A percentile compares a stretch with the other conserved stretches of the same genome.
These are phyloP conservation scores for Hydrocynus forskahlii DNA, from an alignment of 2,797 vertebrate genomes.

Conservation along the genomic window DNA sequence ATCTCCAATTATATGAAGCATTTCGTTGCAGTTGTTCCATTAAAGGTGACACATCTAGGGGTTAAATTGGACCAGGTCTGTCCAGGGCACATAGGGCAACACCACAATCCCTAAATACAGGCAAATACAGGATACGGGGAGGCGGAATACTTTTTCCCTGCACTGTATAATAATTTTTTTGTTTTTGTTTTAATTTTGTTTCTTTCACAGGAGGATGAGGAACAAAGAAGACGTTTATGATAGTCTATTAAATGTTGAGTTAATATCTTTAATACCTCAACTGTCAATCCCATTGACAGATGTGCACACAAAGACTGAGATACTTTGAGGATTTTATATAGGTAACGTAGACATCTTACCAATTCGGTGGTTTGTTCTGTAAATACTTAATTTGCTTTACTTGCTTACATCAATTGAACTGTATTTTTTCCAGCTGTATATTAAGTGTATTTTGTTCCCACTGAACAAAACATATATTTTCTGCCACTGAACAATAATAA, in stretches of 20 bases:
- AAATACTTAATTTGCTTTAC: conserved; percentile 6
- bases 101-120: no score
- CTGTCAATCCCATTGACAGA: neutral
- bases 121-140: no score
- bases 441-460: neutral
- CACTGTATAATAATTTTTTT: neutral
- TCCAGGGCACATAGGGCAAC: no score
- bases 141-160: no score
- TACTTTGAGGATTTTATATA: neutral
- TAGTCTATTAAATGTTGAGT: neutral
- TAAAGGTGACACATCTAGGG: no score
- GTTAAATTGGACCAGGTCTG: no score
- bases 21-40: no score
- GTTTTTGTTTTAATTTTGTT: neutral
- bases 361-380: neutral
- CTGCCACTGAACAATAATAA: neutral
- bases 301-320: neutral
- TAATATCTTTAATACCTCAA: conserved; percentile 1
- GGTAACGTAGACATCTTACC: neutral
- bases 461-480: neutral
- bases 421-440: neutral
- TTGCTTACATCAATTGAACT: neutral
- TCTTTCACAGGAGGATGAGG: conserved; percentile 37
- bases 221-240: neutral
- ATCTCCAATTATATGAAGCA: no score